Evolutionary conservation across 2,113 vertebrate species (phyloP).

Genomic region (Tautogolabrus adspersus): DNA sequence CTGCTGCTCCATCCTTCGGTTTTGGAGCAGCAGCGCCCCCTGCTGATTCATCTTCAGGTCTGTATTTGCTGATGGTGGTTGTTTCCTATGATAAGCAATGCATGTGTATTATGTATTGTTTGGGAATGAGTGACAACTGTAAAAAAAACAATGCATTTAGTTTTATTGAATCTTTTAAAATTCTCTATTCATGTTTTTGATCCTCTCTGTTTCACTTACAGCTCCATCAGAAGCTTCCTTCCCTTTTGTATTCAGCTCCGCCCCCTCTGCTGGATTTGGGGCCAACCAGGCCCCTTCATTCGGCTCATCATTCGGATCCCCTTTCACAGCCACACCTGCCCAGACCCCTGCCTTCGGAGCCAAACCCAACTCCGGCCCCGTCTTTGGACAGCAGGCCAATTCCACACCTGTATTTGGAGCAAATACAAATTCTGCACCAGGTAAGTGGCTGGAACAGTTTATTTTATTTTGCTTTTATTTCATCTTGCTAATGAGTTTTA

Average conservation of each 20-base stretch:
- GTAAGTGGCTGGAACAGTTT: slow-evolving; percentile 77
- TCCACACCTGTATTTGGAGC: slow-evolving; percentile 87
- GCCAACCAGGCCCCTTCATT: slow-evolving; percentile 87
- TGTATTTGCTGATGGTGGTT: slow-evolving; percentile 10
- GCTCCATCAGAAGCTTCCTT: slow-evolving; percentile 76
- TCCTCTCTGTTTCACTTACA: slow-evolving; percentile 67
- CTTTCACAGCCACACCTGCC: slow-evolving; percentile 84
- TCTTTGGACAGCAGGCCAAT: slow-evolving; percentile 89
- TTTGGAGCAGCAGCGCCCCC: slow-evolving; percentile 87
- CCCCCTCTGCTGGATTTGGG: slow-evolving; percentile 85
- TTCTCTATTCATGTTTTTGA: not conserved
- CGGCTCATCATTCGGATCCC: slow-evolving; percentile 88
- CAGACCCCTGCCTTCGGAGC: slow-evolving; percentile 89
- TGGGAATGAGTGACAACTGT: not conserved
- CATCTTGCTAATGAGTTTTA: not conserved
- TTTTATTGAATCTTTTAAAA: not conserved
- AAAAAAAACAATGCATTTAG: not conserved
- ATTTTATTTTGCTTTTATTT: not conserved
- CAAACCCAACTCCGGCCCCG: slow-evolving; percentile 83
- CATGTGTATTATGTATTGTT: not conserved
- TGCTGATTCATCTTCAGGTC: slow-evolving; percentile 88
- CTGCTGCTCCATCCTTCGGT: slow-evolving; percentile 79
- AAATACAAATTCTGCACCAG: slow-evolving; percentile 76
- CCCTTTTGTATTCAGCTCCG: slow-evolving; percentile 88
- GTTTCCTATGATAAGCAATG: not conserved